Evolutionary conservation across 2,797 vertebrate genomes (phyloP), one percentile per base, ranked within the genome.

Genomic region (Rhinichthys osculus): DNA sequence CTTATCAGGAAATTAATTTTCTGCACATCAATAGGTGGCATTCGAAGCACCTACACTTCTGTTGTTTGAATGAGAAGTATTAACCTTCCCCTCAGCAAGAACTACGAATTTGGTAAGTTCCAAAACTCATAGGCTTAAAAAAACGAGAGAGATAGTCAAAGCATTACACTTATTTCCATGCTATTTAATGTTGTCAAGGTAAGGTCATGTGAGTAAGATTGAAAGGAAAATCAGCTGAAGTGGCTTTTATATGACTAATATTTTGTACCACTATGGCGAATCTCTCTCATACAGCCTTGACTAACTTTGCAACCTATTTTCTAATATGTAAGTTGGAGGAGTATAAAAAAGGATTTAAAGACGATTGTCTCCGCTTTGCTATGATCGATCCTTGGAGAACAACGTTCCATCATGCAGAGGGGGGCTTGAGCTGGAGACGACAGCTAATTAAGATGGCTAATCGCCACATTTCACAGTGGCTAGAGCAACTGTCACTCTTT

Each of bases 401-500:
- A 92, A 91, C 89, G 91, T 92, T 94, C 89, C 90, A 94, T 92
- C 92, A 93, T 92, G 87, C 89, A 90, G 88, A 90, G 91, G 89
- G 79, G 87, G 82, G 89, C 90, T 88, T 86, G 89, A 88, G 90
- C 89, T 87, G 91, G 90, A 92, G 90, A 93, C 90, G 91, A 93
- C 92, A 92, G 92, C 90, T 93, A 94, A 94, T 95, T 95, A 93
- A 93, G 91, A 94, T 92, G 87, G 91, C 91, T 93, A 93, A 93
- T 94, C 92, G 92, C 90, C 91, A 90, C 84, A 89, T 93, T 92
- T 93, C 91, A 94, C 89, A 90, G 89, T 69, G 87, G 88, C 86
- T 87, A 82, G 87, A 88, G 90, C 87, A 90, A 89, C 89, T 89
- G 90, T 92, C 92, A 90, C 91, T 91, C 91, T 88, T 78, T 83